phyloP scores from a whole-genome alignment of 2,797 vertebrate species.

The Cossypha polioptera region DNA sequence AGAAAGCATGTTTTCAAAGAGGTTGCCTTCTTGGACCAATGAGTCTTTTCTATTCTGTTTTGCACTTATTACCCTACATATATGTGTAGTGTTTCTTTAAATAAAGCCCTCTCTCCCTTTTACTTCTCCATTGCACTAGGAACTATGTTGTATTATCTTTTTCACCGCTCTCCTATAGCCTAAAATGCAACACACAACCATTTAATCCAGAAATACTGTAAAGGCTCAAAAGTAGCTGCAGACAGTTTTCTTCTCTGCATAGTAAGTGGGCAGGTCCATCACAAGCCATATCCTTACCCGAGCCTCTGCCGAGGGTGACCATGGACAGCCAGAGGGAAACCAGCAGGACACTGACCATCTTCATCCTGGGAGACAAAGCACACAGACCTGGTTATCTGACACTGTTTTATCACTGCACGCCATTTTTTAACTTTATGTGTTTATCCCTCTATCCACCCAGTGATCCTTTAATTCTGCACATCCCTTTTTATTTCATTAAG shows the following conservation, averaged over 20 bases:
- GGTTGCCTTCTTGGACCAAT: too few relatives aligned
- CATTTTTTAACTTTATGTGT: background rate
- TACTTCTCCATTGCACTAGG: too few relatives aligned
- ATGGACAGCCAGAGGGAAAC: conserved; percentile 58
- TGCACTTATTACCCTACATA: too few relatives aligned
- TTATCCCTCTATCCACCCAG: background rate
- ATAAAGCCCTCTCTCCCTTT: too few relatives aligned
- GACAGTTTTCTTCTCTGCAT: background rate
- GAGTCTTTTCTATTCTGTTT: too few relatives aligned
- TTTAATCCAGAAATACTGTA: background rate
- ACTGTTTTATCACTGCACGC: background rate
- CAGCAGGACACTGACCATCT: conserved; percentile 43
- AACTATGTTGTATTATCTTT: too few relatives aligned
- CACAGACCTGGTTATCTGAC: background rate
- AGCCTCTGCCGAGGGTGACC: conserved; percentile 25
- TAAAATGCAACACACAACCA: background rate
- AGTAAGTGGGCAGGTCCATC: background rate
- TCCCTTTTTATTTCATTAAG: background rate
- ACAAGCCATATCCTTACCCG: conserved; percentile 52
- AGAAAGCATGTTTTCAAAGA: too few relatives aligned
- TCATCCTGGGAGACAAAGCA: conserved; percentile 73
- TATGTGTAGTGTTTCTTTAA: too few relatives aligned
- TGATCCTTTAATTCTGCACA: background rate
- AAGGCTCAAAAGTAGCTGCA: background rate
- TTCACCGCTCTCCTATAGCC: too few relatives aligned